Conservation (phyloP, 2,113 vertebrate genomes). For the Lasiurus borealis region DNA sequence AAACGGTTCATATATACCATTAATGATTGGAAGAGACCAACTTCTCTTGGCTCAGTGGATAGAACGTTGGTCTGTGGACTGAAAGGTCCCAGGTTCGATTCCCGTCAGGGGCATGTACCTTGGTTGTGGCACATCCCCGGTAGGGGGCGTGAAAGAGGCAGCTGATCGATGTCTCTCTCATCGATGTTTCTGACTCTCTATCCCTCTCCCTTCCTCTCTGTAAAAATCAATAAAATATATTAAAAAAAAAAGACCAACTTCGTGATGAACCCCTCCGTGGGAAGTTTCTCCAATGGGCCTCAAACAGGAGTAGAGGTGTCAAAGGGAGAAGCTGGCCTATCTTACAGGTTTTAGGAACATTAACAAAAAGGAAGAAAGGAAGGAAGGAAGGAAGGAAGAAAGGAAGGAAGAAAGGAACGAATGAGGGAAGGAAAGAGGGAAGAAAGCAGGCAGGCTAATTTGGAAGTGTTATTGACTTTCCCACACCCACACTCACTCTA, state of each 20-base stretch:
- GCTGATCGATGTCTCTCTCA: no score
- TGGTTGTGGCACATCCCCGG: no score
- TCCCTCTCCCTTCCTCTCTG: no score
- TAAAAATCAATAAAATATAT: no score
- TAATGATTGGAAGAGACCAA: conserved; percentile 47
- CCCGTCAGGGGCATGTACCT: no score
- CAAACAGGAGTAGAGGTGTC: conserved; percentile 53
- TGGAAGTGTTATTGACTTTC: background rate
- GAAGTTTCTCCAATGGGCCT: conserved; percentile 51
- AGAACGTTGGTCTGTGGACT: no score
- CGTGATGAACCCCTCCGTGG: conserved; percentile 66
- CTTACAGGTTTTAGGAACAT: background rate
- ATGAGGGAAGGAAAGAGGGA: no score
- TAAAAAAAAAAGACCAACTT: conserved; percentile 46
- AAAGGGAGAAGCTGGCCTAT: conserved; percentile 35
- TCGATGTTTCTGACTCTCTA: no score
- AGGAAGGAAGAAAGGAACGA: no score
- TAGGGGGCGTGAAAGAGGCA: no score
- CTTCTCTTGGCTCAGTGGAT: background rate
- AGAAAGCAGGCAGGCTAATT: background rate
- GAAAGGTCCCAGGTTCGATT: background rate
- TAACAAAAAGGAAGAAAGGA: background rate
- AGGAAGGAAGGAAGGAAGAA: no score
- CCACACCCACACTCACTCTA: background rate
- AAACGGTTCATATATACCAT: conserved; percentile 69